Conservation (phyloP, 2,113 vertebrate genomes). For the Nannospalax galili region DNA sequence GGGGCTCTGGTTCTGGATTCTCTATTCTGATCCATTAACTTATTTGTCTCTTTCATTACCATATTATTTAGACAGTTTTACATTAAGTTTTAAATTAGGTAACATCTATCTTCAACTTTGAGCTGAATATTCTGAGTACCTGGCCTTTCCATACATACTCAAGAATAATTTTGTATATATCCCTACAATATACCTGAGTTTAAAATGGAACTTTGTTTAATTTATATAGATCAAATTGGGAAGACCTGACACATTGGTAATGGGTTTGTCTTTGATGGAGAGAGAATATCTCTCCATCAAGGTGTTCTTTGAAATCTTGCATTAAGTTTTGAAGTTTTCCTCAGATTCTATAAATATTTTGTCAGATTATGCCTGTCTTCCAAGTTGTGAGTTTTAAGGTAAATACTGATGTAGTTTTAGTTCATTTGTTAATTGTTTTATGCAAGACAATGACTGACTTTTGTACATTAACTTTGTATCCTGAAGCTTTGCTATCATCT, state of each 20-base stretch:
- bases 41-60: not conserved
- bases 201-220: not conserved
- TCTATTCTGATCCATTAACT: not conserved
- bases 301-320: not conserved
- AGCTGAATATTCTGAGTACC: not conserved
- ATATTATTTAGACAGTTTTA: not conserved
- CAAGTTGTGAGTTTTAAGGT: not conserved
- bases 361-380: not conserved
- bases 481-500: not conserved
- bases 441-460: not conserved
- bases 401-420: not conserved
- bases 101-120: not conserved
- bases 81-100: not conserved
- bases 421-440: too few relatives aligned
- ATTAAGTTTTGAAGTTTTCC: not conserved
- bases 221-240: not conserved
- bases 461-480: not conserved
- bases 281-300: not conserved
- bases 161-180: not conserved
- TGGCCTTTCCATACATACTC: not conserved
- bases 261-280: not conserved
- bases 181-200: not conserved
- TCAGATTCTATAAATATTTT: not conserved
- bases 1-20: not conserved
- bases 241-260: not conserved